Base-by-base conservation (phyloP, 2,113 vertebrate genomes). In the Leptobrachium ailaonicum region DNA sequence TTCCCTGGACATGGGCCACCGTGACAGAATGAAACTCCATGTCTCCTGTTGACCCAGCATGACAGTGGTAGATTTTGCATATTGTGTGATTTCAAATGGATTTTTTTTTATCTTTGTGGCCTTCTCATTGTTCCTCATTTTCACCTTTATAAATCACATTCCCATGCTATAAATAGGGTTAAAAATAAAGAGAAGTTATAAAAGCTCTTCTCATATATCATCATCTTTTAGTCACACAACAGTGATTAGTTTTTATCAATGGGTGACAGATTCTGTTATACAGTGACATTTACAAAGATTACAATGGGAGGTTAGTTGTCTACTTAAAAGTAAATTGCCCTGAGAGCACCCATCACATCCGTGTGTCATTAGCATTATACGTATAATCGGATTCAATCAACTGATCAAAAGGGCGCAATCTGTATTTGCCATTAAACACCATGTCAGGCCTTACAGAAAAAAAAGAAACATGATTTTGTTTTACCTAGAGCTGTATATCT, bases 381-480 rank as follows among this genome's bases (percentile, higher is more conserved):
- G 10, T 47, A 80, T 80, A 80, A 80, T 80, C 64, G 69, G 47
- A 80, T 74, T 75, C 79, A 80, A 80, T 80, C 79, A 68, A 50
- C 41, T 75, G 79, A 80, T 80, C 79, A 80, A 80, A 80, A 63
- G 41, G 79, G 64, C 60, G 64, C 74, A 80, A 80, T 41, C 20
- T 47, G 73, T 75, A 63, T 69, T 80, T 32, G 41, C 66, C 69
- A 80, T 69, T 75, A 80, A 75, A 75, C 53, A 68, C 45, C n/a
- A 67, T 77, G 77, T 66, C 79, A 80, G 54, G 73, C 53, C 50
- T 62, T 69, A 45, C 64, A 50, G 71, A 50, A 11, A 68, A 64
- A 80, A 68, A 54, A 63, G n/a, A 67, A 58, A 67, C 69, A 66
- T 71, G 77, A 80, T 74, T 66, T 47, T 68, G 71, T 80, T 74